phyloP scores from a whole-genome alignment of 2,113 vertebrate genomes.

The Oryctolagus cuniculus region mOryCun1.1 NC_091443.1:52671501-52672000 shows the following conservation, averaged over 20 bases:
- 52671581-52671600: not conserved
- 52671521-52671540: not conserved
- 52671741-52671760: conserved; percentile 34
- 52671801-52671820: conserved; percentile 33
- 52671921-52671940: not conserved
- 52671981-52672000: conserved; percentile 41
- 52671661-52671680: not conserved
- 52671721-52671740: not conserved
- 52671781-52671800: not conserved
- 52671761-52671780: not conserved
- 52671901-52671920: not conserved
- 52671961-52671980: not conserved
- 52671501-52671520: conserved; percentile 10
- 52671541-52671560: not conserved
- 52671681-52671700: not conserved
- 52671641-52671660: conserved; percentile 54
- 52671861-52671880: not conserved
- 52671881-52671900: not conserved
- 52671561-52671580: conserved; percentile 32
- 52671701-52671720: not conserved
- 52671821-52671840: not conserved
- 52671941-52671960: not conserved
- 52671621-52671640: conserved; percentile 41
- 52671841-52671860: not conserved
- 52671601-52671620: not conserved